Evolutionary conservation across 1,140 invertebrate species (phyloP).

Genomic region (Pseudomyrmex flavicornis): DNA sequence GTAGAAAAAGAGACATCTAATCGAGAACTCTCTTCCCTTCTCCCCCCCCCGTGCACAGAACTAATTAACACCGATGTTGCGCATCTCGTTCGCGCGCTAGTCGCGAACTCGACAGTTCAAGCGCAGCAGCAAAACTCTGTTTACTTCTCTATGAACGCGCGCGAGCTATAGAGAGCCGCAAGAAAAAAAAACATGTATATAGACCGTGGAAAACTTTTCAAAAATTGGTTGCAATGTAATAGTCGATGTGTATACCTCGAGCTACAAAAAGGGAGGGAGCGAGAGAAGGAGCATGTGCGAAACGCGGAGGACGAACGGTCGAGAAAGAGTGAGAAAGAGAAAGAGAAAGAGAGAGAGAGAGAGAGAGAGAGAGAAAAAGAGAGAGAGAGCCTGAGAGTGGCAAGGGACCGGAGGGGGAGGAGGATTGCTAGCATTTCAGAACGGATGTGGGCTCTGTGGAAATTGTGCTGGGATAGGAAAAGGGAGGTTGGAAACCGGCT

Average conservation of each 20-base stretch:
- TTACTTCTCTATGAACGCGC: conserved; percentile 12
- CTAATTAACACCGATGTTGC: conserved; percentile 28
- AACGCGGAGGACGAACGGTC: no score
- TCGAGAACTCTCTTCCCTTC: not conserved
- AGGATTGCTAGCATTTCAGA: conserved; percentile 69
- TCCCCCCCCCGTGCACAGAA: no score
- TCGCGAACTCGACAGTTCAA: not conserved
- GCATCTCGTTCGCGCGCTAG: not conserved
- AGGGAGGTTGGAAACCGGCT: conserved; percentile 77
- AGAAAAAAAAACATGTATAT: conserved; percentile 5
- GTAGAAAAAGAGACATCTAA: not conserved
- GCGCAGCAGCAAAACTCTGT: conserved; percentile 2
- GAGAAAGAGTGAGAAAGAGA: not conserved
- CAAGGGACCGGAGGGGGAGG: conserved; percentile 35
- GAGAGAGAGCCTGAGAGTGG: conserved; percentile 2
- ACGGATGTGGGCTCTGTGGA: conserved; percentile 75
- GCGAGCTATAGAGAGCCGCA: not conserved
- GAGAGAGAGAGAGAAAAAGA: conserved; percentile 7
- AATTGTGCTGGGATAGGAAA: conserved; percentile 74
- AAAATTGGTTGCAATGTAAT: conserved; percentile 63
- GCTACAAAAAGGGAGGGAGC: conserved; percentile 50
- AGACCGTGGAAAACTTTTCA: conserved; percentile 59
- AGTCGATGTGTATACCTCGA: conserved; percentile 64
- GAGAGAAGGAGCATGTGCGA: conserved; percentile 25
- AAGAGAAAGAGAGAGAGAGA: conserved; percentile 14